phyloP scores from a whole-genome alignment of 2,113 vertebrate genomes.

The Mesoclemmys tuberculata region DNA sequence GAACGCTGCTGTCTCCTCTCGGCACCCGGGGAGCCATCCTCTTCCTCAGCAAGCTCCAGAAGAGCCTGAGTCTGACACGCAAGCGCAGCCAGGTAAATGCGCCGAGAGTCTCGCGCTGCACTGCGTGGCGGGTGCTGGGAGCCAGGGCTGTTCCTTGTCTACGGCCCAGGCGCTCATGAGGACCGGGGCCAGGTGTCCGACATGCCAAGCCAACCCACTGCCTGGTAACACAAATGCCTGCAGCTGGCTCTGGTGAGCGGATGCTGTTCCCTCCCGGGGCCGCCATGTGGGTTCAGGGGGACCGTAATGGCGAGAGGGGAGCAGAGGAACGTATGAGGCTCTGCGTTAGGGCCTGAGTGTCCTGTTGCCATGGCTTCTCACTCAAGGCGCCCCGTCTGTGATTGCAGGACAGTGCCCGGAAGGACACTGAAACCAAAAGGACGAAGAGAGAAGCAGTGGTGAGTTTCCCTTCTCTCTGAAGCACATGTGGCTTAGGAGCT shows the following conservation, averaged over 20 bases:
- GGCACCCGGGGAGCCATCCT: constrained; percentile 82
- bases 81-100: constrained; percentile 73
- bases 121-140: accelerated
- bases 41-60: constrained; percentile 93
- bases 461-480: neutral
- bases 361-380: neutral
- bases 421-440: constrained; percentile 53
- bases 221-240: neutral
- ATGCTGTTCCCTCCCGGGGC: neutral
- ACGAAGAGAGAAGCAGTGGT: neutral
- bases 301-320: neutral
- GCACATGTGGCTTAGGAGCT: neutral
- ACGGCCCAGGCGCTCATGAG: neutral
- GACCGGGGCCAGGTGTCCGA: neutral
- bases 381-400: neutral
- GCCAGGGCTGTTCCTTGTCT: neutral
- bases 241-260: neutral
- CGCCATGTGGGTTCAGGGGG: neutral
- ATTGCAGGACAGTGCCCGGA: constrained; percentile 37
- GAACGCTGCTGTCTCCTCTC: constrained; percentile 62
- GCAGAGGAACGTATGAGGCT: neutral
- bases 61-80: constrained; percentile 79
- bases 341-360: neutral
- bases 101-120: neutral
- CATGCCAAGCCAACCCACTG: neutral